A percentile compares a stretch with the other conserved stretches of the same genome.
These are phyloP conservation scores for Tinea pellionella DNA, from an alignment of 2,888 invertebrate genomes.

Conservation along the genomic window DNA sequence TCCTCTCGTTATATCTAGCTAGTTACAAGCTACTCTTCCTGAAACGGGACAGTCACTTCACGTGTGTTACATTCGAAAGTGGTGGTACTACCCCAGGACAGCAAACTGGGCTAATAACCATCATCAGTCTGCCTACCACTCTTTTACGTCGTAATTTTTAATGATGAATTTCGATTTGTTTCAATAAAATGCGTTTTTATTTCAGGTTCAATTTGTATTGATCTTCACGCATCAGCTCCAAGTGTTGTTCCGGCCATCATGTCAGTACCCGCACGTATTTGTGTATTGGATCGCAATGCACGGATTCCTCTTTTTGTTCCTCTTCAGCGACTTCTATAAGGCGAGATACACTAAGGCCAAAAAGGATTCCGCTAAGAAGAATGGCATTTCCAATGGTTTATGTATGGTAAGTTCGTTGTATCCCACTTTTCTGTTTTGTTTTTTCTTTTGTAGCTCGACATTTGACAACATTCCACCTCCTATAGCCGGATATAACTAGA, in stretches of 20 bases:
- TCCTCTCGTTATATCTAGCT: too few species aligned
- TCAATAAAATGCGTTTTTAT: neutral
- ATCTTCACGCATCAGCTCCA: constrained; percentile 94
- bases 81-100: too few species aligned
- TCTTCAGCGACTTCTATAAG: constrained; percentile 96
- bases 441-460: neutral
- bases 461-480: too few species aligned
- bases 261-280: constrained; percentile 91
- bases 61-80: too few species aligned
- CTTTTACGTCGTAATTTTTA: too few species aligned
- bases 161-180: neutral
- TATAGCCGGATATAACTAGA: too few species aligned
- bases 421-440: neutral
- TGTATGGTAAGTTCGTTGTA: constrained; percentile 16
- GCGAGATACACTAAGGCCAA: constrained; percentile 74
- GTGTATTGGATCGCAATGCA: constrained; percentile 96
- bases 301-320: constrained; percentile 91
- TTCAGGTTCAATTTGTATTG: constrained; percentile 91
- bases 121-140: too few species aligned
- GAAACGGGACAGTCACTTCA: too few species aligned
- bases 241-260: constrained; percentile 88
- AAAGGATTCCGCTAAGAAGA: constrained; percentile 33
- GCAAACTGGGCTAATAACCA: too few species aligned
- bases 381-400: constrained; percentile 31
- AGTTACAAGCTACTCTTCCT: too few species aligned